Percentiles rank a stretch among this genome's conserved stretches.
Evolutionary conservation across 2,888 invertebrate species (phyloP).

Genomic region (Rhagophthalmus giganteus): DNA sequence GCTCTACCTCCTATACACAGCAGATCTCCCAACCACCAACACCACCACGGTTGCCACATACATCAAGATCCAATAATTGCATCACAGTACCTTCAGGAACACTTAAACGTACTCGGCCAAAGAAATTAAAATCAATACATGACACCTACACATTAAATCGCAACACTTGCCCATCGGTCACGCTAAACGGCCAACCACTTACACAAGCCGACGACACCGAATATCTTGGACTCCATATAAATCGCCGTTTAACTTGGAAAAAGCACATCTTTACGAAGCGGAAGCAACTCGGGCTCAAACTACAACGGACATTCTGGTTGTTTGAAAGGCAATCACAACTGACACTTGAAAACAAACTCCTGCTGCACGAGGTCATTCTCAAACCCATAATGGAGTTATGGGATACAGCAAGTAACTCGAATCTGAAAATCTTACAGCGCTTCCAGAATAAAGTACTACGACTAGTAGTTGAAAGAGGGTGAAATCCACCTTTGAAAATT

Average conservation of each 20-base stretch:
- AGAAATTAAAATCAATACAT: slow-evolving; percentile 7
- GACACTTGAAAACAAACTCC: no score
- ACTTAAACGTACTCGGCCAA: slow-evolving; percentile 4
- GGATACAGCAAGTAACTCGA: slow-evolving; percentile 17
- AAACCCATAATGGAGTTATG: slow-evolving; percentile 14
- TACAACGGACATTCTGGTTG: slow-evolving; percentile 13
- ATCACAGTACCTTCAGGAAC: slow-evolving; percentile 27
- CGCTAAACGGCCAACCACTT: slow-evolving; percentile 1
- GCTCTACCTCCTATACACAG: slow-evolving; percentile 1
- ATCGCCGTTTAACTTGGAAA: slow-evolving; percentile 7
- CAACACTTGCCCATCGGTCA: slow-evolving; percentile 3
- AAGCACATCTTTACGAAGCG: slow-evolving; percentile 12
- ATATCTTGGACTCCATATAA: slow-evolving; percentile 9
- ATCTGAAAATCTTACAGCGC: slow-evolving; percentile 11
- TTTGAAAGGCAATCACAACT: slow-evolving; percentile 11
- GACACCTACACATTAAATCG: slow-evolving; percentile 5
- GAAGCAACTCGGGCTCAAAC: slow-evolving; percentile 11
- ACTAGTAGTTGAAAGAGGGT: no score
- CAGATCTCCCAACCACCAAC: slow-evolving; percentile 8
- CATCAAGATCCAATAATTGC: slow-evolving; percentile 22
- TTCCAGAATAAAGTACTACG: slow-evolving; percentile 10
- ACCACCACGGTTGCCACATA: slow-evolving; percentile 23
- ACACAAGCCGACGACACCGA: slow-evolving; percentile 7
- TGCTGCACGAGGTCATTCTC: slow-evolving; percentile 7
- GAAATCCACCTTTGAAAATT: no score